Base-by-base conservation (phyloP, 2,888 invertebrate genomes). In the Blastobasis adustella region DNA sequence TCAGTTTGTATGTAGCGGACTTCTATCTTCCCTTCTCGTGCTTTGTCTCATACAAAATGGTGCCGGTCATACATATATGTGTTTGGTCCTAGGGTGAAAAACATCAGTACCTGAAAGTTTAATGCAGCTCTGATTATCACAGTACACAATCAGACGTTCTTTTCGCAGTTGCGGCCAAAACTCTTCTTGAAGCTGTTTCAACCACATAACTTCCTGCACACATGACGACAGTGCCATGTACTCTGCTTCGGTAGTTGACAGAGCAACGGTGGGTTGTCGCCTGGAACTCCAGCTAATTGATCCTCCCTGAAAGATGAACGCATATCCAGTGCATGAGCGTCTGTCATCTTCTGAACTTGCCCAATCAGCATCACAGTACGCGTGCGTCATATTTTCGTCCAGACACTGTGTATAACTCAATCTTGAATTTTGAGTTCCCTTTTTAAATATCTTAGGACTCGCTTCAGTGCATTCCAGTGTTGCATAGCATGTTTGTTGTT, bases 281-380 rank as follows among this genome's bases (percentile, higher is more conserved):
- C 41, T 6, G 6, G 41, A 40, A 9, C 9, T 40, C 41, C 41
- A 40, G 9, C 7, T 8, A 9, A 40, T 40, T 8, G 41, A 40
- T 8, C 41, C 61, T 10, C 58, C 58, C 53, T 59, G 54, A 51
- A 58, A 55, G 2, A 53, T 1, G 41, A 57, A 59, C 8, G 39
- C 36, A 23, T 59, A 61, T 4, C 57, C 59, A 4, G 55, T 52
- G 23, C 59, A 58, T 4, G 61, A 59, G 43, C 47, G n/a, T 46
- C 53, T 0, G 55, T 55, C 58, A 56, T 57, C 23, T 59, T 40
- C 41, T 40, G 41, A 8, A 4, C 41, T 40, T 8, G 41, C 41
- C 41, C 41, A 53, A 10, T 55, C 53, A 10, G 57, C 52, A 37
- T 61, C 59, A 45, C 59, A 58, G 38, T 46, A 55, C 2, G 54